Conservation (phyloP, 2,797 vertebrate species). For the Eremophila alpestris region DNA sequence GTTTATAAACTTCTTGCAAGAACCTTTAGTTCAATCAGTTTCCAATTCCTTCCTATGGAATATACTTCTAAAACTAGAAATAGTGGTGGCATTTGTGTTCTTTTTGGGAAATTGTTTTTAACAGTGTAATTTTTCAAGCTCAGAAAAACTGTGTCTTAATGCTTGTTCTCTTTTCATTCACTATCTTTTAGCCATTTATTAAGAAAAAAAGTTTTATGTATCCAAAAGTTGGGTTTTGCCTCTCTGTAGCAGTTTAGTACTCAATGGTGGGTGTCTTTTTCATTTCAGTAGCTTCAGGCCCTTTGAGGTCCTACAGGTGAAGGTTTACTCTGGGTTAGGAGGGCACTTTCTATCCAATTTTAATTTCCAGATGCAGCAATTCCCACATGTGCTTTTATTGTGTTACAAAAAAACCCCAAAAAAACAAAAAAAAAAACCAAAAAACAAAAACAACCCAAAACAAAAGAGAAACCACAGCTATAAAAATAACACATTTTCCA, state of each 20-base stretch:
- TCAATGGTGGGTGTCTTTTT: neutral
- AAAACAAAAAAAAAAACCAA: neutral
- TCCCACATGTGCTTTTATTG: slow-evolving; percentile 68
- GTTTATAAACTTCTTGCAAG: neutral
- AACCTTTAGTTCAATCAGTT: neutral
- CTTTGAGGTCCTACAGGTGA: no score
- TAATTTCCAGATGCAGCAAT: neutral
- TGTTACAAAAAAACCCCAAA: slow-evolving; percentile 20
- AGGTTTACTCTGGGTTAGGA: neutral
- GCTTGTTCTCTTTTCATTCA: neutral
- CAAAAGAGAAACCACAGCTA: slow-evolving; percentile 50
- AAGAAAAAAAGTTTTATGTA: neutral
- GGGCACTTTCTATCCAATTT: rapidly evolving
- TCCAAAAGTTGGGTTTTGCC: neutral
- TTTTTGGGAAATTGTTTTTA: neutral
- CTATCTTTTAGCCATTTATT: neutral
- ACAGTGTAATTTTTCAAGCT: neutral
- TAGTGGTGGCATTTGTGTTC: neutral
- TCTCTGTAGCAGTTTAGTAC: neutral
- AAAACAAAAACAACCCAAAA: no score
- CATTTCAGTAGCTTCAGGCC: neutral
- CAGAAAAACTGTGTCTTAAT: neutral
- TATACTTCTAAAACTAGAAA: neutral
- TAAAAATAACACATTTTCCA: slow-evolving; percentile 70
- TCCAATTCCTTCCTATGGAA: neutral